phyloP scores from a whole-genome alignment of 2,113 vertebrate genomes.

The Oxygymnocypris stewartii region DNA sequence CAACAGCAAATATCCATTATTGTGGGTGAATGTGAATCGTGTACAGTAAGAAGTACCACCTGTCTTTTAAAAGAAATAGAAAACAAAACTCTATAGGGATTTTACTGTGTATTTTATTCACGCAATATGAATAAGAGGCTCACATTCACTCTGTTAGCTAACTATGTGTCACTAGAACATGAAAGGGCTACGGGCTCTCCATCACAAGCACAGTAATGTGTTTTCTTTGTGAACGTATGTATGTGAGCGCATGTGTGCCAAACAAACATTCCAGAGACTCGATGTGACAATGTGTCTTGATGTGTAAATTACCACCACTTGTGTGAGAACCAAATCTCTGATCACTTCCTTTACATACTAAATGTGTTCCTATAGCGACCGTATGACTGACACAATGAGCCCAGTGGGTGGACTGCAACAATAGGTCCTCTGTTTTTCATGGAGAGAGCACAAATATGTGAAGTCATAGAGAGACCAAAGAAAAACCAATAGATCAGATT shows the following conservation, averaged over 20 bases:
- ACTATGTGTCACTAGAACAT: conserved; percentile 27
- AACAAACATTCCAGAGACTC: conserved; percentile 65
- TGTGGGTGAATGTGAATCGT: too few species aligned
- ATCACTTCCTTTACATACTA: conserved; percentile 67
- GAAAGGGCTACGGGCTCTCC: conserved; percentile 28
- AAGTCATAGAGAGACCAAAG: neutral
- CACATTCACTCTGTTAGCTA: conserved; percentile 11
- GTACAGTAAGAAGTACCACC: too few species aligned
- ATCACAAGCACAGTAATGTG: conserved; percentile 28
- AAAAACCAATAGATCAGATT: conserved; percentile 19
- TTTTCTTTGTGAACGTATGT: conserved; percentile 33
- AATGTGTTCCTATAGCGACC: conserved; percentile 59
- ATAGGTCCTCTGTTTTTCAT: conserved; percentile 31
- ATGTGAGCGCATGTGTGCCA: conserved; percentile 49
- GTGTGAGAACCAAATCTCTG: conserved; percentile 40
- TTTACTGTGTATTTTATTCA: neutral
- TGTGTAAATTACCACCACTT: conserved; percentile 61
- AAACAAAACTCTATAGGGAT: neutral
- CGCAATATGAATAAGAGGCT: neutral
- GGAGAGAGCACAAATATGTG: conserved; percentile 14
- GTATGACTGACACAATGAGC: conserved; percentile 57
- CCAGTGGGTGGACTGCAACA: conserved; percentile 28
- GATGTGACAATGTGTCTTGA: conserved; percentile 56
- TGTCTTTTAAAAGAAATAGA: neutral
- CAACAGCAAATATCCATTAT: too few species aligned